Conservation (phyloP, 2,888 invertebrate genomes). For the Noctua comes region DNA sequence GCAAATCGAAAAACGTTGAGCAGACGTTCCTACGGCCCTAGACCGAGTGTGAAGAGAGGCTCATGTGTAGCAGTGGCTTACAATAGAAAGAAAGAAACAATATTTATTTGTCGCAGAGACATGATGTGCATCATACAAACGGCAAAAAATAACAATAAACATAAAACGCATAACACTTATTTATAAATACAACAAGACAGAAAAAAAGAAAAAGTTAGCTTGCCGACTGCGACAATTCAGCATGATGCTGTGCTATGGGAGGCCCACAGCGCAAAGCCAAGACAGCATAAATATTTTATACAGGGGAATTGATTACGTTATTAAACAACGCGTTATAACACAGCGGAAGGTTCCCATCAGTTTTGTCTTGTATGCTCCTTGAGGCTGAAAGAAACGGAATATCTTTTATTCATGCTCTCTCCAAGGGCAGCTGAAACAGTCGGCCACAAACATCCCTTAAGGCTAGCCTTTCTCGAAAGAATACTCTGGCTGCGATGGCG, state of each 20-base stretch:
- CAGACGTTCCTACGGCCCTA: not conserved
- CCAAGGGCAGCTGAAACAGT: conserved; percentile 23
- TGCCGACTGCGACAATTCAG: too few relatives aligned
- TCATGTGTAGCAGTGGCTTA: too few relatives aligned
- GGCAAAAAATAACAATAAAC: too few relatives aligned
- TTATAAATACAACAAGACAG: too few relatives aligned
- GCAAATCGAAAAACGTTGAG: not conserved
- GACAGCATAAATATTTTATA: too few relatives aligned
- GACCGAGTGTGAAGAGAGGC: not conserved
- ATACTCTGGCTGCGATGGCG: conserved; percentile 44
- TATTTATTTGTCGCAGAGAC: too few relatives aligned
- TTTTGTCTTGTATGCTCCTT: not conserved
- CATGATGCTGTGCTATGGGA: too few relatives aligned
- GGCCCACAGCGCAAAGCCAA: too few relatives aligned
- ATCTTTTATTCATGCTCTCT: conserved; percentile 49
- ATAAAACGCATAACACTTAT: too few relatives aligned
- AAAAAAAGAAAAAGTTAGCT: too few relatives aligned
- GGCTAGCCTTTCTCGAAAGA: conserved; percentile 44
- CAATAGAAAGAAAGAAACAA: too few relatives aligned
- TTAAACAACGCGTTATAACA: not conserved
- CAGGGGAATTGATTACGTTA: not conserved
- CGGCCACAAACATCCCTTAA: conserved; percentile 40
- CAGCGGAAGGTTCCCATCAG: not conserved
- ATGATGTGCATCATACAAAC: too few relatives aligned
- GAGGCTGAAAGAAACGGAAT: not conserved